Conservation (phyloP, 2,797 vertebrate genomes). For the Halcyon smyrnensis region DNA sequence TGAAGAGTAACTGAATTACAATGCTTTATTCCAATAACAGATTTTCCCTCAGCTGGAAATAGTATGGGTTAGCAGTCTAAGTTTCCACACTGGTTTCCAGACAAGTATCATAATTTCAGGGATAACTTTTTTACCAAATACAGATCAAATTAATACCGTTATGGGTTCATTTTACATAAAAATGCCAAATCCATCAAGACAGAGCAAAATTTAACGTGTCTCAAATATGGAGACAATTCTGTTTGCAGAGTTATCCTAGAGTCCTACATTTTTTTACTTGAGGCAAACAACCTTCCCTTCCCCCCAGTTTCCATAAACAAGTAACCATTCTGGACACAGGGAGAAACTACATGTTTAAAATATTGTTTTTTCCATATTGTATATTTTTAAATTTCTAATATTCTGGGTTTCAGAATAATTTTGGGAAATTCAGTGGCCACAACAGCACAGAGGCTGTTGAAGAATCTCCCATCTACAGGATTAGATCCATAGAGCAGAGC, state of each 20-base stretch:
- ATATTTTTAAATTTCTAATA: neutral
- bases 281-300: neutral
- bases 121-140: neutral
- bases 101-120: neutral
- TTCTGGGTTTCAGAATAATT: neutral
- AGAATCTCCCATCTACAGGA: neutral
- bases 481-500: neutral
- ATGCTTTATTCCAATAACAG: neutral
- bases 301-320: neutral
- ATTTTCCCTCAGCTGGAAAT: neutral
- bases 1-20: neutral
- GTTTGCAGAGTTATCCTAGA: neutral
- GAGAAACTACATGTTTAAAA: neutral
- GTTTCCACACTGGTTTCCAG: neutral
- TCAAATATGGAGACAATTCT: neutral
- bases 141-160: neutral
- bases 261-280: neutral
- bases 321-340: neutral
- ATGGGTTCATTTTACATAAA: neutral
- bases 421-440: neutral
- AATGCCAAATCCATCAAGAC: neutral
- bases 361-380: fast-evolving
- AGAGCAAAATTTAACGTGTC: neutral
- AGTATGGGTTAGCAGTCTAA: neutral
- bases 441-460: neutral